Evolutionary conservation across 1,140 invertebrate genomes (phyloP).

Genomic region (Pectinophora gossypiella): DNA sequence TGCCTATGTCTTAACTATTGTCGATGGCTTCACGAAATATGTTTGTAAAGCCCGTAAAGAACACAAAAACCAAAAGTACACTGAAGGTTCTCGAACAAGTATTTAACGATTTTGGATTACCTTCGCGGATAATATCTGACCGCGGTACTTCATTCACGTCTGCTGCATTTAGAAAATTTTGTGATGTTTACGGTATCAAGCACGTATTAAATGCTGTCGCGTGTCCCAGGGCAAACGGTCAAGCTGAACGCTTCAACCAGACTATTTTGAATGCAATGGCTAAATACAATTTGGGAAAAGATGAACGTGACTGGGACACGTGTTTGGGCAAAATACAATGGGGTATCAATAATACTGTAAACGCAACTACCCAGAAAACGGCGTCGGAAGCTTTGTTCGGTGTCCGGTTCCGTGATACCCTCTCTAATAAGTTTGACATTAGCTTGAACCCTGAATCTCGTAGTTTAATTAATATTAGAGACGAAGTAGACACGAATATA

Average conservation of each 20-base stretch:
- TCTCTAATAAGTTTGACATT: background rate
- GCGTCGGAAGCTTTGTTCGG: constrained; percentile 1
- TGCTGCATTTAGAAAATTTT: background rate
- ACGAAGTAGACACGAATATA: background rate
- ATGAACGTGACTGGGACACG: background rate
- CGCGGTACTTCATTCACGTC: background rate
- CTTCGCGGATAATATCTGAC: background rate
- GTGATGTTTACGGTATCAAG: background rate
- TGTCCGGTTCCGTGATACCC: background rate
- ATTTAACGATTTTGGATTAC: background rate
- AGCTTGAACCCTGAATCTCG: background rate
- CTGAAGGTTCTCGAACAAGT: background rate
- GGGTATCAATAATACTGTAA: background rate
- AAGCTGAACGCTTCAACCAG: constrained; percentile 1
- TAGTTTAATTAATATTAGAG: background rate
- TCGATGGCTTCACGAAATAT: constrained; percentile 1
- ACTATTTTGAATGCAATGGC: background rate
- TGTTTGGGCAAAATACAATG: constrained; percentile 1
- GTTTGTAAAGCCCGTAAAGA: background rate
- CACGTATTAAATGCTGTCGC: constrained; percentile 1
- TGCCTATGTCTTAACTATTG: background rate
- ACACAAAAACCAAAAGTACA: constrained; percentile 1
- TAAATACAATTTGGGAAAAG: background rate
- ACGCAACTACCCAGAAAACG: background rate
- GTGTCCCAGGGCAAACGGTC: constrained; percentile 2